phyloP scores from a whole-genome alignment of 2,888 invertebrate genomes.

The Oligia fasciuncula region DNA sequence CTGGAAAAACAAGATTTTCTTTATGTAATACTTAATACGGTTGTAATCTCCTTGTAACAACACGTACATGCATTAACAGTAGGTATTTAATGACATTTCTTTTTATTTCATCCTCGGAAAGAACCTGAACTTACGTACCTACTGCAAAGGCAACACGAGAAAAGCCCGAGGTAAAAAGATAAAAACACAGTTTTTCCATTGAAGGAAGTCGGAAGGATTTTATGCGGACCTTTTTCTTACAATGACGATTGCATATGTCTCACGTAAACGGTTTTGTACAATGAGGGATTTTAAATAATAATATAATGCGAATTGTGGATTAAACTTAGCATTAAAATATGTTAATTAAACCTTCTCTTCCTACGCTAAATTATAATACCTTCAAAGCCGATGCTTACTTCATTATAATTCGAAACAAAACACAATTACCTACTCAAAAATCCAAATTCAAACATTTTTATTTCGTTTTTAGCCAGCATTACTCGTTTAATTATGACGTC shows the following conservation, averaged over 20 bases:
- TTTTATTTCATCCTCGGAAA: slow-evolving; percentile 30
- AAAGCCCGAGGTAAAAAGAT: slow-evolving; percentile 54
- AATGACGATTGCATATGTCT: slow-evolving; percentile 36
- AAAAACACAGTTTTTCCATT: slow-evolving; percentile 64
- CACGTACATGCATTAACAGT: slow-evolving; percentile 10
- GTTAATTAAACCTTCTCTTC: slow-evolving; percentile 21
- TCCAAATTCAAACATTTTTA: not conserved
- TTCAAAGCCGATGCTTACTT: slow-evolving; percentile 21
- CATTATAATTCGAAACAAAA: slow-evolving; percentile 33
- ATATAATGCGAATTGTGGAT: slow-evolving; percentile 1
- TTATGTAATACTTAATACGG: not conserved
- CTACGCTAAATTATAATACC: slow-evolving; percentile 18
- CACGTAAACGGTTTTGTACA: slow-evolving; percentile 9
- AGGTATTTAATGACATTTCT: slow-evolving; percentile 38
- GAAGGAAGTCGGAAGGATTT: slow-evolving; percentile 41
- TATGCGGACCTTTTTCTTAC: slow-evolving; percentile 44
- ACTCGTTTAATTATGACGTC: slow-evolving; percentile 29
- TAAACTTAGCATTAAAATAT: slow-evolving; percentile 23
- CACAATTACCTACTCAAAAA: not conserved
- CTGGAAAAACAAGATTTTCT: no score
- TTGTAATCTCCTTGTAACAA: slow-evolving; percentile 7
- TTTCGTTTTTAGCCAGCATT: slow-evolving; percentile 13
- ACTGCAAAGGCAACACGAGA: slow-evolving; percentile 41
- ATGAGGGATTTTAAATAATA: not conserved
- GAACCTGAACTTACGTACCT: slow-evolving; percentile 24